These are phyloP conservation scores for Eurystomus glaucurus DNA, from an alignment of 2,797 vertebrate species.

Conservation along the genomic window DNA sequence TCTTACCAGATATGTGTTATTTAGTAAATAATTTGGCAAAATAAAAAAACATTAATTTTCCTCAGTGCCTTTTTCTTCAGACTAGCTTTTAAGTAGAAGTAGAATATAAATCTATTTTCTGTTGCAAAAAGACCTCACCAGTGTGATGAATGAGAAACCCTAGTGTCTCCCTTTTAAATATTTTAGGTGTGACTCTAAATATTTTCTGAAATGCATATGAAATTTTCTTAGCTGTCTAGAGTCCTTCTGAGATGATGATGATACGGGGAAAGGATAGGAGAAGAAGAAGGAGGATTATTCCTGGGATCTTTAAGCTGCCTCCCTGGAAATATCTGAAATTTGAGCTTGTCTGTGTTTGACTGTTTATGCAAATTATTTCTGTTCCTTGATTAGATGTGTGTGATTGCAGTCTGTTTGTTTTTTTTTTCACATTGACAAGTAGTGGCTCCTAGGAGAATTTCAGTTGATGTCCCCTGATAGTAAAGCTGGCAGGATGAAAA, in stretches of 20 bases:
- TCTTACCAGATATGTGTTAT: neutral
- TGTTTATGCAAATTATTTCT: neutral
- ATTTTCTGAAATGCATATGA: neutral
- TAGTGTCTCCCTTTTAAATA: neutral
- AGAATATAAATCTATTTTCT: neutral
- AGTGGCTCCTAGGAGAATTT: conserved; percentile 16
- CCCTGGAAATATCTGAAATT: neutral
- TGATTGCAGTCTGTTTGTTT: neutral
- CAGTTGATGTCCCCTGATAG: neutral
- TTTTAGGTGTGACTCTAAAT: neutral
- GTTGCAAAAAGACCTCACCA: neutral
- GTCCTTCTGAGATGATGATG: neutral
- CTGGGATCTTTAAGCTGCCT: neutral
- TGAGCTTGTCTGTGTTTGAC: neutral
- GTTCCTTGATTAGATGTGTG: neutral
- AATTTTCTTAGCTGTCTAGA: neutral
- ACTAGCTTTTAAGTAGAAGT: neutral
- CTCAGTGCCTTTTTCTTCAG: neutral
- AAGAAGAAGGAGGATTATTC: neutral
- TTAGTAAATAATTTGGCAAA: neutral
- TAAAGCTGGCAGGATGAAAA: neutral
- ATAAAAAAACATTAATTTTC: neutral
- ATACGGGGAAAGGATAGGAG: fast-evolving
- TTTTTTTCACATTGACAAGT: neutral
- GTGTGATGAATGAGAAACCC: neutral